A percentile compares a stretch with the other conserved stretches of the same genome.
Conservation (phyloP, 2,113 vertebrate species). For the Anseranas semipalmata region DNA sequence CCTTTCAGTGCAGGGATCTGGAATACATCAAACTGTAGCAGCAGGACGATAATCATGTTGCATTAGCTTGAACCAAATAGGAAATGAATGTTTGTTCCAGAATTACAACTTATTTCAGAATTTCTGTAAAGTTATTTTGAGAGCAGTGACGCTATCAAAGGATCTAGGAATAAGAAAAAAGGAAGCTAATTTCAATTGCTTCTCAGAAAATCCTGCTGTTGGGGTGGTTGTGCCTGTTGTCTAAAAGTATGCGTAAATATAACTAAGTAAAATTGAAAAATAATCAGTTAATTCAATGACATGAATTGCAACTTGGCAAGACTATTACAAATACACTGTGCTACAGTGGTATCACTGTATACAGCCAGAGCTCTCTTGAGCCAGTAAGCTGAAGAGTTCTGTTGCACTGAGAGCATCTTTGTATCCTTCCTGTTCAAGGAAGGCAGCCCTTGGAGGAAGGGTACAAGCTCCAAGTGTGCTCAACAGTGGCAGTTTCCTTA, state of each 20-base stretch:
- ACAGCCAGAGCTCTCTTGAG: not conserved
- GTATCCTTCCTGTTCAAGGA: not conserved
- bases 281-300: not conserved
- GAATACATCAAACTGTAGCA: slow-evolving; percentile 2
- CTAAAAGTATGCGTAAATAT: not conserved
- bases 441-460: not conserved
- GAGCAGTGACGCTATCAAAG: not conserved
- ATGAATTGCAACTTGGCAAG: not conserved
- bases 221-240: not conserved
- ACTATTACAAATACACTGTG: not conserved
- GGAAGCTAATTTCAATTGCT: not conserved
- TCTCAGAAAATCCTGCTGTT: not conserved
- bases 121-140: not conserved
- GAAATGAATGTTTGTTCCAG: slow-evolving; percentile 2
- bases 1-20: not conserved
- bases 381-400: not conserved
- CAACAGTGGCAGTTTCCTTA: not conserved
- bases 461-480: not conserved
- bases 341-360: not conserved
- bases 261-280: not conserved
- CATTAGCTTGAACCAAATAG: not conserved
- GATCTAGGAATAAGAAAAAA: not conserved
- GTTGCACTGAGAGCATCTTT: not conserved
- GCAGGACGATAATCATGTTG: not conserved
- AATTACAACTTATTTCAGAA: not conserved